Evolutionary conservation across 2,888 invertebrate genomes (phyloP), one percentile per base, ranked within the genome.

Genomic region (Ectemnius lituratus): DNA sequence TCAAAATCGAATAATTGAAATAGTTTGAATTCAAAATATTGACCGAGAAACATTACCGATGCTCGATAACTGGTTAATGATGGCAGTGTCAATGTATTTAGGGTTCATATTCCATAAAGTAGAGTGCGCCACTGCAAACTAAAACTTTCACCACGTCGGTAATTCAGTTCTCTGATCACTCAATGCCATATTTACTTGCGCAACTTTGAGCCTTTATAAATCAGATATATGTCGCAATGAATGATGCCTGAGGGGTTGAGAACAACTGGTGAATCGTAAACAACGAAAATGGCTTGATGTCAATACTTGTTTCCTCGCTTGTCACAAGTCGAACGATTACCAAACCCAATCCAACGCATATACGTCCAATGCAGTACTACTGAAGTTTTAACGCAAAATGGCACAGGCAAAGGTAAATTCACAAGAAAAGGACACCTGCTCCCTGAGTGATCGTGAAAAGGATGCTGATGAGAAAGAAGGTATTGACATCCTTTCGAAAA

Each of bases 401-500:
- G 87, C 87, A 28, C 86, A 86, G 70, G 87, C 86, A 13, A 86
- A 81, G 52, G 46, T 84, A 6, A 82, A 66, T 60, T 76, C 66
- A 2, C 82, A 70, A 67, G 86, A 69, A 74, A 83, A 75, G 66
- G 73, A 67, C 4, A 80, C 74, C 13, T 69, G 65, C 0, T 70
- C 76, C 6, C 49, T 83, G 0, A 84, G 80, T 13, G 88, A 87
- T 20, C 78, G 76, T 16, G 87, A 87, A 6, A 88, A 83, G 70
- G 84, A 84, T 5, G 27, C 69, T 18, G 86, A 87, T 4, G 85
- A 88, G n/a, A 85, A 87, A 73, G 84, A 87, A 75, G 87, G 88
- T 88, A 80, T 52, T 52, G 52, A 52, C 37, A 37, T 37, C 37
- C 0, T 8, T 2, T 37, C 11, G 37, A 37, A 1, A 11, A 11